A percentile compares a stretch with the other conserved stretches of the same genome.
Evolutionary conservation across 1,140 invertebrate species (phyloP).

Genomic region (Chlorops oryzae): DNA sequence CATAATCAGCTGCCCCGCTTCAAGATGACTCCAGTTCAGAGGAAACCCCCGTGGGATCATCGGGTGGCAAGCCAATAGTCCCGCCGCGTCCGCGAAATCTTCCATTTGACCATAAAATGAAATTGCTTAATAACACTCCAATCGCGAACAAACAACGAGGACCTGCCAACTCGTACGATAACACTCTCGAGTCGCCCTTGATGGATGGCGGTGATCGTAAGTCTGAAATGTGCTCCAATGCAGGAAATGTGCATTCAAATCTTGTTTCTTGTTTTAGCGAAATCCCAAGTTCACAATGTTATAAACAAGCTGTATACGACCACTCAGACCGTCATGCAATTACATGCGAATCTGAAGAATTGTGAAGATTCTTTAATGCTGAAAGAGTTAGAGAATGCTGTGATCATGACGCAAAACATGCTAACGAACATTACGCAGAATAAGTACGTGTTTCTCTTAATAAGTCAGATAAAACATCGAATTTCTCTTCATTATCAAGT

Average conservation of each 20-base stretch:
- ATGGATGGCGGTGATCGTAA: slow-evolving; percentile 38
- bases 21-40: slow-evolving; percentile 74
- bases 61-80: slow-evolving; percentile 53
- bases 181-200: slow-evolving; percentile 16
- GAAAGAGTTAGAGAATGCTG: slow-evolving; percentile 51
- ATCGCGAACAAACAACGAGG: slow-evolving; percentile 25
- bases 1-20: slow-evolving; percentile 49
- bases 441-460: slow-evolving; percentile 28
- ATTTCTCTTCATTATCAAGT: too few species aligned
- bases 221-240: neutral
- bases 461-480: too few species aligned
- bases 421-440: slow-evolving; percentile 45
- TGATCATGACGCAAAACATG: slow-evolving; percentile 50
- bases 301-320: slow-evolving; percentile 46
- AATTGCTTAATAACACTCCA: slow-evolving; percentile 26
- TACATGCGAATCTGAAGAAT: slow-evolving; percentile 44
- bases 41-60: slow-evolving; percentile 51
- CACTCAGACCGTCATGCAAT: slow-evolving; percentile 42
- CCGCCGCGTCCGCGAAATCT: slow-evolving; percentile 54
- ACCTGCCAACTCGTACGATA: too few species aligned
- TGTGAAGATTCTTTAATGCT: slow-evolving; percentile 39
- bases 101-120: slow-evolving; percentile 41
- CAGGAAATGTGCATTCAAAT: neutral
- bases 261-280: slow-evolving; percentile 24
- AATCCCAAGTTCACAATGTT: slow-evolving; percentile 45